Percentiles rank a stretch among this genome's conserved stretches.
Evolutionary conservation across 2,113 vertebrate species (phyloP).

Genomic region (Lycaon pictus): DNA sequence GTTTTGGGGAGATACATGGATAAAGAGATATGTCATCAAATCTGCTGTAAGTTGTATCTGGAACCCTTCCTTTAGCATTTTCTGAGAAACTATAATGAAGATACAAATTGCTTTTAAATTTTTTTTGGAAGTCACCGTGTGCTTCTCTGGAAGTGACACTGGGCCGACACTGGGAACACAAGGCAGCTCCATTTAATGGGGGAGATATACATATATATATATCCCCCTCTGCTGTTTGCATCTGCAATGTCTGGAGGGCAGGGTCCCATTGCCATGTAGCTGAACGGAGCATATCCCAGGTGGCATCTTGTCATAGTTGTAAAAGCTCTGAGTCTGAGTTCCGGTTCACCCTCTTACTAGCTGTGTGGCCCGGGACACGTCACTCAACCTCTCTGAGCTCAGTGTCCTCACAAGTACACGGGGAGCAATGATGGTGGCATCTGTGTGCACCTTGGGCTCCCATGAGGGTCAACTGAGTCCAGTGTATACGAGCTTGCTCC

Average conservation of each 20-base stretch:
- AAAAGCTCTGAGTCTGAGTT: background rate
- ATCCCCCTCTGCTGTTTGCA: background rate
- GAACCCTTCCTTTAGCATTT: background rate
- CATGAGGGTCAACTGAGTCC: background rate
- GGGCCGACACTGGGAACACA: rapidly evolving
- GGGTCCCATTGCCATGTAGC: background rate
- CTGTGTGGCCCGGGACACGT: no score
- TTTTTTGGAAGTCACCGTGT: background rate
- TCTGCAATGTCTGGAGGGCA: background rate
- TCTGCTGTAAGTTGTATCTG: background rate
- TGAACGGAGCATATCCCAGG: background rate
- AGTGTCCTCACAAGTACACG: background rate
- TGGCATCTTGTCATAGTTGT: background rate
- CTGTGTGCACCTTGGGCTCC: background rate
- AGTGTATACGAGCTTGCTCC: background rate
- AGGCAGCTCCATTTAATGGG: background rate
- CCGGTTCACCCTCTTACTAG: background rate
- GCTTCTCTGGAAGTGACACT: background rate
- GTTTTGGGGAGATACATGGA: background rate
- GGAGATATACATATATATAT: background rate
- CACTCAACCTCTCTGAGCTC: background rate
- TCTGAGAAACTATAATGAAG: background rate
- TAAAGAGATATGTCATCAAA: background rate
- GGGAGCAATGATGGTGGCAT: background rate
- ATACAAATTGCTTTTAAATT: background rate